Base-by-base conservation (phyloP, 2,797 vertebrate genomes). In the Pelobates cultripes region DNA sequence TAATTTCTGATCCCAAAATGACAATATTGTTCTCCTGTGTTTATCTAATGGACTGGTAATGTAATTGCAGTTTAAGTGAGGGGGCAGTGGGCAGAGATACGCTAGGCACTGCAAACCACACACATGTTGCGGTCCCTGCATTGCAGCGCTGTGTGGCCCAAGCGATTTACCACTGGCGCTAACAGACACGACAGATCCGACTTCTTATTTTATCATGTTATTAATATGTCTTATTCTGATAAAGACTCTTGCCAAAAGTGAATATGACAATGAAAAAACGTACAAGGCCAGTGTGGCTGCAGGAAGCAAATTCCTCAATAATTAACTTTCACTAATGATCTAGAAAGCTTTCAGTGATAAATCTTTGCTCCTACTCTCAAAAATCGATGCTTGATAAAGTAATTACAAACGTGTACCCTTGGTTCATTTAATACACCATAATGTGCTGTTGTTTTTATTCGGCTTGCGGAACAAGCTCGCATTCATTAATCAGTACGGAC, bases 251-350 rank as follows among this genome's bases (percentile, higher is more conserved):
- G 4, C 55, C 55, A 57, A 57, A 57, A 57, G 5, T 40, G 28
- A 64, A 64, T 83, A 77, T 47, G 15, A 51, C 78, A 53, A 57
- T 83, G 42, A 68, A 77, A 12, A 43, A 77, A 73, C 41, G 42
- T 75, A 82, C 66, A 80, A 84, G 73, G 43, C 86, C 7, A 44
- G 3, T 66, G 61, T 82, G 78, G 43, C 80, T 82, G 60, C 9
- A 55, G 82, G 87, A 80, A 83, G 42, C 82, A 81, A 88, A 53
- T 66, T 84, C 76, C 80, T 86, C 76, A 87, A 87, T 87, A 86
- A 90, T 87, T 88, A 85, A 89, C 78, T 85, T 89, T 78, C 85
- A 44, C 76, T 89, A 86, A 89, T 75, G 64, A 80, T 82, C 78
- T 81, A 45, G 83, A 75, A 83, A 44, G 0, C 71, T 63, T 84